Base-by-base conservation (phyloP, 2,797 vertebrate species). In the Intellagama lesueurii region DNA sequence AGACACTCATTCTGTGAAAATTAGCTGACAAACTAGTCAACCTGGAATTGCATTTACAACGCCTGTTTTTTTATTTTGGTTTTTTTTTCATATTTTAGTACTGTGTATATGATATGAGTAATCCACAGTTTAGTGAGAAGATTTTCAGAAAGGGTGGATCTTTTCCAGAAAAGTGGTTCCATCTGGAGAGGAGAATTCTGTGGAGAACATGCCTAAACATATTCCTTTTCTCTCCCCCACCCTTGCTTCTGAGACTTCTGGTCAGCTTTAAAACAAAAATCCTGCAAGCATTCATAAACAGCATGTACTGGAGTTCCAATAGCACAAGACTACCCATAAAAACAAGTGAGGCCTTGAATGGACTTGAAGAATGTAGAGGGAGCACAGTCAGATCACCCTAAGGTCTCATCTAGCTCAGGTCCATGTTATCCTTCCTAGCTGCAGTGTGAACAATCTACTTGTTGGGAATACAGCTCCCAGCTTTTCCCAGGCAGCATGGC, bases 101-200 rank as follows among this genome's bases (percentile, higher is more conserved):
- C 22, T 79, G 28, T 81, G 26, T 19, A 47, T 44, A 3, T 44
- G 66, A 80, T 0, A 52, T 95, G 94, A 95, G 90, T 95, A 95
- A 96, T 88, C 83, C 82, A 12, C 0, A 7, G 70, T 87, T 17
- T 86, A 80, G 86, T 8, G 0, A 83, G 19, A 70, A 49, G 26
- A 47, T 28, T 1, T n/a, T 68, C 72, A 60, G 12, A 64, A 30
- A 81, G 79, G 80, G 28, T 86, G 68, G 73, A 75, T 70, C 52
- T 47, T 26, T 7, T 76, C 47, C n/a, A 79, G 79, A 56, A 9
- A 14, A 86, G 22, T 70, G 17, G 30, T 56, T 14, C 66, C 60
- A 7, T 69, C 81, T 49, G 49, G 77, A 84, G 40, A 75, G 44
- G 40, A 87, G 30, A 35, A 69, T 49, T 35, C 0, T 0, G 44